Conservation (phyloP, 92 coral and sea anemone genomes). For the Bergia sp. region DNA sequence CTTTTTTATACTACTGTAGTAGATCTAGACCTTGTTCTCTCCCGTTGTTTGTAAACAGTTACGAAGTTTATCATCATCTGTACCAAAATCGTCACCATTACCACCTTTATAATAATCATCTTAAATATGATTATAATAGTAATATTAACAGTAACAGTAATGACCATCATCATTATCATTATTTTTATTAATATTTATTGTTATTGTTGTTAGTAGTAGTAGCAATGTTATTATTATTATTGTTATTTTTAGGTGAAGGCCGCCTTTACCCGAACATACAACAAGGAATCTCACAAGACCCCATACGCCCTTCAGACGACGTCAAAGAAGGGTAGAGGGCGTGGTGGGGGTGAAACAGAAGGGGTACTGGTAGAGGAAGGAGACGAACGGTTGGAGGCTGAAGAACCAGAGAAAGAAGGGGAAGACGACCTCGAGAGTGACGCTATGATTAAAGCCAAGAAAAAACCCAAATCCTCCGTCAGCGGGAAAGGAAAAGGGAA, state of each 20-base stretch:
- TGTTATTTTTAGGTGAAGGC: slow-evolving; percentile 70
- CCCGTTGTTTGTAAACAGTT: too few species aligned
- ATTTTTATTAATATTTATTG: not conserved
- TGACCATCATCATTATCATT: not conserved
- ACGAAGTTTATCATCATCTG: too few species aligned
- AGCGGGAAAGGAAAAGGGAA: slow-evolving; percentile 53
- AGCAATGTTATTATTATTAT: not conserved
- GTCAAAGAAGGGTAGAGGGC: slow-evolving; percentile 71
- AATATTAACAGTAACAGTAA: not conserved
- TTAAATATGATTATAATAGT: not conserved
- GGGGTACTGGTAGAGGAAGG: slow-evolving; percentile 53
- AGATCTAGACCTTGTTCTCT: too few species aligned
- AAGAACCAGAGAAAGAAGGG: slow-evolving; percentile 58
- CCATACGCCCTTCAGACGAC: slow-evolving; percentile 78
- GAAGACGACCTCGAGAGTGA: slow-evolving; percentile 66
- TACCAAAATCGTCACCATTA: not conserved
- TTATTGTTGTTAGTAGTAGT: not conserved
- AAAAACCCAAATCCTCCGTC: slow-evolving; percentile 51
- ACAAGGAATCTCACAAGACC: slow-evolving; percentile 84
- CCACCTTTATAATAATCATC: too few species aligned
- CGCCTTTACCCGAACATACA: slow-evolving; percentile 91
- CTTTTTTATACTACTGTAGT: not conserved
- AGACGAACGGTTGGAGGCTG: slow-evolving; percentile 33
- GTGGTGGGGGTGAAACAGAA: slow-evolving; percentile 49
- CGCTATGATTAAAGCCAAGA: slow-evolving; percentile 79